Evolutionary conservation across 2,113 vertebrate species (phyloP).

Genomic region (Irena cyanogastra): DNA sequence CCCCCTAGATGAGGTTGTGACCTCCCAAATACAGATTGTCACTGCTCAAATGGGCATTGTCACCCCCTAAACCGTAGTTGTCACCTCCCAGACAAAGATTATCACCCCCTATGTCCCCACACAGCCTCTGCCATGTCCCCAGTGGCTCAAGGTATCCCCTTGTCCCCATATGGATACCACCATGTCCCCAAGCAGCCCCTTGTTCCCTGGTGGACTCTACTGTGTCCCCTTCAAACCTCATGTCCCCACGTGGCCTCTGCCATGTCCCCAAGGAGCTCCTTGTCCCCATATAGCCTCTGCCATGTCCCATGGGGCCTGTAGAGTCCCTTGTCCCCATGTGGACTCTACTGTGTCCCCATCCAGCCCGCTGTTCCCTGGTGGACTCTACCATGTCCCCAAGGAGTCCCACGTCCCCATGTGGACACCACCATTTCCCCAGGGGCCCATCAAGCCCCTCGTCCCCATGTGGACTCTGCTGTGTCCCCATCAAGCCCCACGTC

Average conservation of each 20-base stretch:
- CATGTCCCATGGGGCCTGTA: not conserved
- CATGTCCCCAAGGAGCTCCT: not conserved
- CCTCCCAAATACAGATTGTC: fast-evolving
- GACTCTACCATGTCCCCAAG: not conserved
- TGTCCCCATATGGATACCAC: not conserved
- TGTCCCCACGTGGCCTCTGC: no score
- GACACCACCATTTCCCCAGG: not conserved
- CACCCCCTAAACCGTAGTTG: not conserved
- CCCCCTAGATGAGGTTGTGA: not conserved
- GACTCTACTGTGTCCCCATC: not conserved
- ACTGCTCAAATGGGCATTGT: not conserved
- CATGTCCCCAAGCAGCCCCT: not conserved
- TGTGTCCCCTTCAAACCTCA: fast-evolving
- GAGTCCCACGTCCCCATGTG: not conserved
- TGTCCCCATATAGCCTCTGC: not conserved
- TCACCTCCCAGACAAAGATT: not conserved
- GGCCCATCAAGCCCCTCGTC: not conserved
- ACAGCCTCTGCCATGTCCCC: not conserved
- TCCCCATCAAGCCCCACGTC: not conserved
- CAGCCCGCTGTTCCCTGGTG: not conserved
- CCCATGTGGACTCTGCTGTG: not conserved
- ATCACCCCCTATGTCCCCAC: not conserved
- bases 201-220: fast-evolving
- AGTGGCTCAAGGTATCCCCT: no score
- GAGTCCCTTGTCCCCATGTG: not conserved